Percentiles rank a stretch among this genome's conserved stretches.
phyloP scores from a whole-genome alignment of 2,797 vertebrate species.

The Scolopax bukidnonensis region DNA sequence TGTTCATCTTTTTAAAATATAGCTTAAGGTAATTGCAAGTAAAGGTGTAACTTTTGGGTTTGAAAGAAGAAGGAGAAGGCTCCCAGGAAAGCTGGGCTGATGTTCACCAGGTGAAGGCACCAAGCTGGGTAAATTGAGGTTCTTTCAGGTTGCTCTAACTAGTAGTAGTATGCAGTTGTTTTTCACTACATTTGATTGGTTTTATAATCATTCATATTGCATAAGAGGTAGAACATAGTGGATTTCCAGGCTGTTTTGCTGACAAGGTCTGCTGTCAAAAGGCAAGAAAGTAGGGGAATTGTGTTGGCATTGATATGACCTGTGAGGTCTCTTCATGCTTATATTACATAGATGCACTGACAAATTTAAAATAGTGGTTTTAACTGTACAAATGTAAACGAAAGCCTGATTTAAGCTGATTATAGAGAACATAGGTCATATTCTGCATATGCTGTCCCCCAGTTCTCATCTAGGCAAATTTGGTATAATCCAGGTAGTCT shows the following conservation, averaged over 20 bases:
- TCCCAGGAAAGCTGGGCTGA: not conserved
- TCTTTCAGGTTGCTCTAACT: not conserved
- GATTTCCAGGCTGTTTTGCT: not conserved
- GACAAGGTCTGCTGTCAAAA: not conserved
- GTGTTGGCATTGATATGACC: not conserved
- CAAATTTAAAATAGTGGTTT: not conserved
- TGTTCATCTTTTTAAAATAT: not conserved
- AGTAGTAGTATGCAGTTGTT: not conserved
- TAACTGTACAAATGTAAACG: not conserved
- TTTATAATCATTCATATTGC: not conserved
- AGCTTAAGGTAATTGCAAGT: not conserved
- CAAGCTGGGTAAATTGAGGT: not conserved
- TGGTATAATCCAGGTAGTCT: not conserved
- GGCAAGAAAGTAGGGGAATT: rapidly evolving
- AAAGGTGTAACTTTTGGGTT: not conserved
- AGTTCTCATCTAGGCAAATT: not conserved
- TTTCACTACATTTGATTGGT: not conserved
- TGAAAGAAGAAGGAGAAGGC: not conserved
- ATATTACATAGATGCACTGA: not conserved
- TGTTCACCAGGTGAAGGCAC: not conserved
- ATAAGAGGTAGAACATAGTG: not conserved
- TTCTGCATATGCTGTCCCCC: not conserved
- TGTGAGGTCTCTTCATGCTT: not conserved
- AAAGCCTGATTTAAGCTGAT: not conserved
- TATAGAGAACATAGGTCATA: not conserved